These are phyloP conservation scores for Parapristionchus giblindavisi DNA, from an alignment of 2,888 invertebrate species.

Conservation along the genomic window DNA sequence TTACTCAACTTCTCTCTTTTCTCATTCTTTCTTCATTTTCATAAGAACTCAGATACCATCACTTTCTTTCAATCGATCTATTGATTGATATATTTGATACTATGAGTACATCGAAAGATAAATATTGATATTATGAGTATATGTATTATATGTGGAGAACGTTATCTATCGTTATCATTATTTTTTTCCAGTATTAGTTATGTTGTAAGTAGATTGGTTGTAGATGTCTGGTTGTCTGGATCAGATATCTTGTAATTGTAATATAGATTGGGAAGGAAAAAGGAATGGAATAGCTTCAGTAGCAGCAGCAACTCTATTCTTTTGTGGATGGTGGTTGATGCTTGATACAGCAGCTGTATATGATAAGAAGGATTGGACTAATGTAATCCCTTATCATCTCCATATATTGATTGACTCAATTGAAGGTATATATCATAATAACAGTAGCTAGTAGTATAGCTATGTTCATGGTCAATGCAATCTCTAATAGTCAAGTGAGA, in stretches of 20 bases:
- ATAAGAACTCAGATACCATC: not conserved
- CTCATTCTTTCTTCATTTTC: not conserved
- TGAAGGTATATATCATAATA: constrained; percentile 81
- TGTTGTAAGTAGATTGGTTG: constrained; percentile 14
- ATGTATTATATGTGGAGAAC: not conserved
- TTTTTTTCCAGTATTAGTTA: not conserved
- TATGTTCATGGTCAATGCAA: constrained; percentile 80
- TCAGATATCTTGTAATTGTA: constrained; percentile 58
- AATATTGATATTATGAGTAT: not conserved
- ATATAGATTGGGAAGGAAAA: constrained; percentile 82
- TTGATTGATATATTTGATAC: not conserved
- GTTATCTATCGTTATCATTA: not conserved
- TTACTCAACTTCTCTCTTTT: not conserved
- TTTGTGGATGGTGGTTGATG: constrained; percentile 81
- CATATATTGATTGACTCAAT: no score
- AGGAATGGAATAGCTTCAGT: constrained; percentile 87
- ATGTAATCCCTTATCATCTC: no score
- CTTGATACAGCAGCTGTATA: constrained; percentile 90
- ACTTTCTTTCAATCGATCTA: not conserved
- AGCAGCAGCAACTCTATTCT: constrained; percentile 88
- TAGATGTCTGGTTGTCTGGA: constrained; percentile 65
- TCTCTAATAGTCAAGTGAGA: constrained; percentile 68
- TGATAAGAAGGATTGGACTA: constrained; percentile 44
- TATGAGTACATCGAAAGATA: not conserved
- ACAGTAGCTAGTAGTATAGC: constrained; percentile 93